Base-by-base conservation (phyloP, 2,888 invertebrate species). In the Philereme transversata region DNA sequence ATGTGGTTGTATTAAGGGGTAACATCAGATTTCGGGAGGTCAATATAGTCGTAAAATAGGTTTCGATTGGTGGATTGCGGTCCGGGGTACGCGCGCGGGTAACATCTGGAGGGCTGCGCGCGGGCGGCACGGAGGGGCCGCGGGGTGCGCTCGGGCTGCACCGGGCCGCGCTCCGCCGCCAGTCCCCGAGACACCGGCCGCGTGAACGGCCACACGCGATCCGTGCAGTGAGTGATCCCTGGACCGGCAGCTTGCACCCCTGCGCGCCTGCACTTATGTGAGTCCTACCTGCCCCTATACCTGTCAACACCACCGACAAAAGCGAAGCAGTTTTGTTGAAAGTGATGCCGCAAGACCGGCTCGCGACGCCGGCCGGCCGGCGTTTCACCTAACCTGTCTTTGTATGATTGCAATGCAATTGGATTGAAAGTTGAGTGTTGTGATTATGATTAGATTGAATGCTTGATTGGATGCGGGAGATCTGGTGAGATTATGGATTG, bases 141-240 rank as follows among this genome's bases (percentile, higher is more conserved):
- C 85, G 87, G 86, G 85, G 87, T 82, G 84, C 79, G 79, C 79
- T 78, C 83, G 84, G 85, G 87, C 82, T 82, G 84, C 84, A 81
- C 78, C 81, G 70, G 54, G 51, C 22, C 57, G 77, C 73, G 68
- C 80, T 82, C 82, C 87, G 89, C 82, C 87, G 89, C 85, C 90
- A 92, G 92, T 92, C 89, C 90, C 86, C 88, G 87, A 90, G 88
- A 89, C 90, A 88, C 87, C 90, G 91, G 90, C 91, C 90, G 86
- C 79, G 89, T 80, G 91, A 88, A 85, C 91, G 90, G 90, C 90
- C 90, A 88, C 78, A 57, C 88, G 89, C 87, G 86, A 85, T 71
- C 72, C 71, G 81, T 82, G 79, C 82, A 77, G 80, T 83, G 82
- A 76, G 83, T 83, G 82, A 73, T 77, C 79, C 68, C 81, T 49